Evolutionary conservation across 2,797 vertebrate genomes (phyloP).

Genomic region (Nyctalus aviator): DNA sequence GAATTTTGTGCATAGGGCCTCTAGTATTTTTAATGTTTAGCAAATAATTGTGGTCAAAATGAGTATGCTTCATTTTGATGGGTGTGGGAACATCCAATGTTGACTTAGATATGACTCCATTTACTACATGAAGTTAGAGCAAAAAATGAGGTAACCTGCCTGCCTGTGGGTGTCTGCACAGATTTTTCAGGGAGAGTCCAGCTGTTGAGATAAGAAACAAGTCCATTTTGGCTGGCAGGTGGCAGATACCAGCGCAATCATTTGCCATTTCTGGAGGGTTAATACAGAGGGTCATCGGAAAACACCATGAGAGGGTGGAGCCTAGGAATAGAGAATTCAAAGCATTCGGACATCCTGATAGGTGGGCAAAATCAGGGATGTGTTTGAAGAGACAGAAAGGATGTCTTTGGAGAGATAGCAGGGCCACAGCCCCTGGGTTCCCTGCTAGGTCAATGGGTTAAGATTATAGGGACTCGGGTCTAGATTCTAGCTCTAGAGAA

Average conservation of each 20-base stretch:
- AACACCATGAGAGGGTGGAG: not conserved
- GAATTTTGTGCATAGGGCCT: rapidly evolving
- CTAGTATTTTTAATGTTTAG: not conserved
- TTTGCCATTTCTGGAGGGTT: not conserved
- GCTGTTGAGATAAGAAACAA: not conserved
- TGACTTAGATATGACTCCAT: not conserved
- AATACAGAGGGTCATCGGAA: not conserved
- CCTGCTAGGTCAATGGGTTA: not conserved
- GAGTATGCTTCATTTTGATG: not conserved
- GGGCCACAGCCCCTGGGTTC: not conserved
- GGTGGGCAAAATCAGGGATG: not conserved
- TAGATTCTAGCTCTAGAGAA: not conserved
- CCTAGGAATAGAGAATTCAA: not conserved
- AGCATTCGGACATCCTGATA: not conserved
- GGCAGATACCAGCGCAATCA: not conserved
- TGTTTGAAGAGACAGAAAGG: not conserved
- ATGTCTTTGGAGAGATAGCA: not conserved
- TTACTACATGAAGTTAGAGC: not conserved
- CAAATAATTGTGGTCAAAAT: conserved; percentile 9
- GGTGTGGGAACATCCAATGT: not conserved
- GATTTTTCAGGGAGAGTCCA: not conserved
- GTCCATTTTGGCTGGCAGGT: not conserved
- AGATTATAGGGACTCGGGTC: not conserved
- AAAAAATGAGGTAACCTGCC: not conserved
- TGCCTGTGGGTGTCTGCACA: not conserved